Base-by-base conservation (phyloP, 2,113 vertebrate genomes). In the Pachycephala philippinensis region DNA sequence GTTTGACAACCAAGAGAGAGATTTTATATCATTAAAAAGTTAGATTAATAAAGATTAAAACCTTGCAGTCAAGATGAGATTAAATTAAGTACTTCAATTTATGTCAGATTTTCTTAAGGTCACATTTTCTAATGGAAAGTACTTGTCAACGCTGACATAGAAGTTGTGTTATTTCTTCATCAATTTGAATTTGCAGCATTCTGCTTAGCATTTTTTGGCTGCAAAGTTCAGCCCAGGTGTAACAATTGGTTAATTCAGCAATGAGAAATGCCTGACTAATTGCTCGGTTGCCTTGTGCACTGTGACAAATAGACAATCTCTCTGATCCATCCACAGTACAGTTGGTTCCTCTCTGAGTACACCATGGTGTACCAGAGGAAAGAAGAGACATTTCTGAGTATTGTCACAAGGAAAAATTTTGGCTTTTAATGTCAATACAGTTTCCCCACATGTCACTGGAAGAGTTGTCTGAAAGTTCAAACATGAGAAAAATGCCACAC, bases 61-160 rank as follows among this genome's bases (percentile, higher is more conserved):
- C 6, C 22, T 78, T 71, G 27, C 11, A 54, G 44, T 59, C 2
- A 3, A 63, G 23, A 89, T 13, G 21, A 89, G 15, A 78, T 87
- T 66, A 83, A 88, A 74, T 64, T 66, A 84, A 75, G 61, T 77
- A 39, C 23, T 91, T 87, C 45, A 33, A 52, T 90, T 90, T 80
- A 72, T 66, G 68, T 77, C 54, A 47, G 6, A 33, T 84, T 94
- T 94, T 95, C 42, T 71, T 89, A 96, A 96, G 84, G 72, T 91
- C 77, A 74, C 37, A 42, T 63, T 86, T 95, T 78, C 54, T 75
- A 94, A 93, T 66, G 35, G 39, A 95, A 89, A 84, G n/a, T 69
- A 69, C 50, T 91, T 93, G 50, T 84, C 81, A 84, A 12, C 2
- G 10, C 28, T 95, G 85, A 64, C 57, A 64, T 27, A 13, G 17